A percentile compares a stretch with the other conserved stretches of the same genome.
These are phyloP conservation scores for Protodeltote pygarga DNA, from an alignment of 2,888 invertebrate genomes.

Conservation along the genomic window DNA sequence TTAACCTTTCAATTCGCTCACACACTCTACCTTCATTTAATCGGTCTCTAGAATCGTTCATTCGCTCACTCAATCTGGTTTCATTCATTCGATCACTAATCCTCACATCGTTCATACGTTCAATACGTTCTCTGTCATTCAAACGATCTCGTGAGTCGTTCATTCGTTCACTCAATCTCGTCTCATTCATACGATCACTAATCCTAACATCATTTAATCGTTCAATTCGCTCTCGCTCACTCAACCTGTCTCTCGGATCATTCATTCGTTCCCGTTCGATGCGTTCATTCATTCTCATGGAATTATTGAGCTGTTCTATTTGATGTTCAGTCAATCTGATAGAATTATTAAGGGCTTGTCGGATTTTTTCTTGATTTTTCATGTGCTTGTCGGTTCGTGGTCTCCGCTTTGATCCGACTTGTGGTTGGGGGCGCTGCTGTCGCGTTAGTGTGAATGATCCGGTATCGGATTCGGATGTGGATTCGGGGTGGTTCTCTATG, in stretches of 20 bases:
- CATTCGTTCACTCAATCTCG: conserved; percentile 33
- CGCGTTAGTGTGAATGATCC: conserved; percentile 80
- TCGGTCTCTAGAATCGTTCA: conserved; percentile 50
- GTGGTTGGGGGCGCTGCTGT: conserved; percentile 79
- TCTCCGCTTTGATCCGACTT: conserved; percentile 76
- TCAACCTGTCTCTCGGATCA: conserved; percentile 46
- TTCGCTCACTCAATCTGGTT: conserved; percentile 40
- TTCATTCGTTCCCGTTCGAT: conserved; percentile 42
- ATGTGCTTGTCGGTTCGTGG: conserved; percentile 69
- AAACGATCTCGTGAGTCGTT: conserved; percentile 42
- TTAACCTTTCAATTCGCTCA: conserved; percentile 40
- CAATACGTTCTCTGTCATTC: conserved; percentile 43
- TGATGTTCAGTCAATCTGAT: conserved; percentile 57
- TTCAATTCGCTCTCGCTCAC: no score
- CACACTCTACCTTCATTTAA: conserved; percentile 42
- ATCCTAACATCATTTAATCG: no score
- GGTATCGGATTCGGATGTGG: conserved; percentile 81
- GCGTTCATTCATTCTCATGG: conserved; percentile 58
- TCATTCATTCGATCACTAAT: conserved; percentile 49
- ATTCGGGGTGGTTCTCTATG: conserved; percentile 82
- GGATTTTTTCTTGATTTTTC: conserved; percentile 70
- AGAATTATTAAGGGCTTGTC: conserved; percentile 57
- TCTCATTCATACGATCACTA: conserved; percentile 42
- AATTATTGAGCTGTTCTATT: conserved; percentile 60
- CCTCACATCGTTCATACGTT: conserved; percentile 45